These are phyloP conservation scores for Hafferia zeledoni DNA, from an alignment of 2,797 vertebrate genomes.

Conservation along the genomic window DNA sequence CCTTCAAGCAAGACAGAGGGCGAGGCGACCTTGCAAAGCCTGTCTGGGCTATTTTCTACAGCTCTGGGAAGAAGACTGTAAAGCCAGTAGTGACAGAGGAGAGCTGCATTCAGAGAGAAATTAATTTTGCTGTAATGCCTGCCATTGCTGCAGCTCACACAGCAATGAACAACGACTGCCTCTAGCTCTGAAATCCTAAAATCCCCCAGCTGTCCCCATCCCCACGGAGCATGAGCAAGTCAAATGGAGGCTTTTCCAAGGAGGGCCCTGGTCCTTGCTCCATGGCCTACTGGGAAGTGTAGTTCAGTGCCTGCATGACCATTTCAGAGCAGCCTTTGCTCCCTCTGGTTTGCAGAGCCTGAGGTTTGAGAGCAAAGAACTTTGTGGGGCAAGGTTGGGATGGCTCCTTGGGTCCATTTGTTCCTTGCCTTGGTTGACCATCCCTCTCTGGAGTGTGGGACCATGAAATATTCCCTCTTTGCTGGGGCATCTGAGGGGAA, in stretches of 20 bases:
- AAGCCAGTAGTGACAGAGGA: not conserved
- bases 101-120: not conserved
- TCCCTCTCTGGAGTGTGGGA: not conserved
- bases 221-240: not conserved
- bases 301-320: not conserved
- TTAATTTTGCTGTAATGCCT: not conserved
- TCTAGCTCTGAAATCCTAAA: not conserved
- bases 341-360: not conserved
- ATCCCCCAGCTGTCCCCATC: not conserved
- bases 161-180: not conserved
- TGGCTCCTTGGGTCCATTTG: not conserved
- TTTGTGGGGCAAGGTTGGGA: not conserved
- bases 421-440: not conserved
- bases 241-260: not conserved
- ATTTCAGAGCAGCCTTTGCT: not conserved
- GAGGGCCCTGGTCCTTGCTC: not conserved
- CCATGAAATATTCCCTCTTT: not conserved
- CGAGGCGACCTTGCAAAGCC: conserved; percentile 13
- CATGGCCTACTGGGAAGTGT: conserved; percentile 41
- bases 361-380: not conserved
- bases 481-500: not conserved
- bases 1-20: not conserved
- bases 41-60: not conserved
- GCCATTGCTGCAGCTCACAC: not conserved
- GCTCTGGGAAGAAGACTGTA: not conserved